These are phyloP conservation scores for Apotomis betuletana DNA, from an alignment of 2,888 invertebrate genomes.

Conservation along the genomic window DNA sequence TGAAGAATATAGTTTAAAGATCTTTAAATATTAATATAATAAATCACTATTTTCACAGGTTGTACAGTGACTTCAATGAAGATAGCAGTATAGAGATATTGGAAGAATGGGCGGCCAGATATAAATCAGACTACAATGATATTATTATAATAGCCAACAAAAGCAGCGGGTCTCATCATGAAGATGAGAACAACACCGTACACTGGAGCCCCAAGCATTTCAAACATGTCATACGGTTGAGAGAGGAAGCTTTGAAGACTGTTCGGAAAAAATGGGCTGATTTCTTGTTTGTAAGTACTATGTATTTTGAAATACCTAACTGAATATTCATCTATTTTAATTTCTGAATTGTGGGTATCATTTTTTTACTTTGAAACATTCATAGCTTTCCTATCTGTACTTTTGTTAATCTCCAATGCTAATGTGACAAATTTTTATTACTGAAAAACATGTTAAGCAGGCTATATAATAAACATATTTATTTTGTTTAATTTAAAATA, in stretches of 20 bases:
- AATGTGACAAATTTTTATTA: too few relatives aligned
- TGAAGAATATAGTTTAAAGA: too few relatives aligned
- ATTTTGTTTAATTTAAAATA: too few relatives aligned
- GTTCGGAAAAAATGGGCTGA: slow-evolving; percentile 94
- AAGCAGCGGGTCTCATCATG: slow-evolving; percentile 60
- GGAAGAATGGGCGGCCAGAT: slow-evolving; percentile 86
- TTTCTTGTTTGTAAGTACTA: slow-evolving; percentile 89
- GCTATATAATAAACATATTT: too few relatives aligned
- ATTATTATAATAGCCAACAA: slow-evolving; percentile 84
- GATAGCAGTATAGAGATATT: slow-evolving; percentile 90
- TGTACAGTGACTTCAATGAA: slow-evolving; percentile 93
- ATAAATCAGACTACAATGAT: slow-evolving; percentile 87
- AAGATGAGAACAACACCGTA: slow-evolving; percentile 85
- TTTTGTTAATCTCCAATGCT: too few relatives aligned
- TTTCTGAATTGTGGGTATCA: too few relatives aligned
- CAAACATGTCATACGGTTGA: slow-evolving; percentile 89
- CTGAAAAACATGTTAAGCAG: too few relatives aligned
- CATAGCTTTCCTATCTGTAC: too few relatives aligned
- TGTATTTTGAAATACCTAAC: too few relatives aligned
- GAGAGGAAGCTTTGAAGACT: slow-evolving; percentile 89
- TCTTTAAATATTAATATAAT: background rate
- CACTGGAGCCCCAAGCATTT: slow-evolving; percentile 92
- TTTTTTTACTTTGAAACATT: too few relatives aligned
- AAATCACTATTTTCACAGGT: slow-evolving; percentile 82
- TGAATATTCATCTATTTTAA: too few relatives aligned